Percentiles rank a stretch among this genome's conserved stretches.
Evolutionary conservation across 2,113 vertebrate species (phyloP).

Genomic region (Burhinus bistriatus): DNA sequence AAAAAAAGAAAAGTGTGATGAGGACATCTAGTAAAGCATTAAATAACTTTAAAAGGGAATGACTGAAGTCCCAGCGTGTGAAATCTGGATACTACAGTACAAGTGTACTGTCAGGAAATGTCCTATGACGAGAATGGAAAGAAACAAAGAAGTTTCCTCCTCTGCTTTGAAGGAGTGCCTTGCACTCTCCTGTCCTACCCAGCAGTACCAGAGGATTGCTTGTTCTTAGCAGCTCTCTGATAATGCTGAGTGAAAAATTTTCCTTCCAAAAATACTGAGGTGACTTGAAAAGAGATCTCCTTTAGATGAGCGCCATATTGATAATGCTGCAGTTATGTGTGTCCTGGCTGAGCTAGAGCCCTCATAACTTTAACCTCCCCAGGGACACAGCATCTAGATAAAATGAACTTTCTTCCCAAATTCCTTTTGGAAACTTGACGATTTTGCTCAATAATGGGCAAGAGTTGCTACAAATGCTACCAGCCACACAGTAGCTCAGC

Average conservation of each 20-base stretch:
- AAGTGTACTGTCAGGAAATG: neutral
- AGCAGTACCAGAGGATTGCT: neutral
- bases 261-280: neutral
- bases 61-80: neutral
- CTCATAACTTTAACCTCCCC: neutral
- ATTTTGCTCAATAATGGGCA: constrained; percentile 16
- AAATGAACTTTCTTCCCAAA: neutral
- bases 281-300: neutral
- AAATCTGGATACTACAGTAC: neutral
- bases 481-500: neutral
- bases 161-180: neutral
- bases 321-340: neutral
- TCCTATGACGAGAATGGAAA: neutral
- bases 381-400: neutral
- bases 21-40: neutral
- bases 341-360: neutral
- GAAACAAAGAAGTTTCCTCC: neutral
- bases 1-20: neutral
- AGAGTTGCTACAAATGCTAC: neutral
- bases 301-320: neutral
- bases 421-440: neutral
- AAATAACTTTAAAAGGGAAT: neutral
- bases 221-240: neutral
- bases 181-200: neutral
- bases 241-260: neutral